Base-by-base conservation (phyloP, 2,888 invertebrate genomes). In the Crossocerus cetratus region DNA sequence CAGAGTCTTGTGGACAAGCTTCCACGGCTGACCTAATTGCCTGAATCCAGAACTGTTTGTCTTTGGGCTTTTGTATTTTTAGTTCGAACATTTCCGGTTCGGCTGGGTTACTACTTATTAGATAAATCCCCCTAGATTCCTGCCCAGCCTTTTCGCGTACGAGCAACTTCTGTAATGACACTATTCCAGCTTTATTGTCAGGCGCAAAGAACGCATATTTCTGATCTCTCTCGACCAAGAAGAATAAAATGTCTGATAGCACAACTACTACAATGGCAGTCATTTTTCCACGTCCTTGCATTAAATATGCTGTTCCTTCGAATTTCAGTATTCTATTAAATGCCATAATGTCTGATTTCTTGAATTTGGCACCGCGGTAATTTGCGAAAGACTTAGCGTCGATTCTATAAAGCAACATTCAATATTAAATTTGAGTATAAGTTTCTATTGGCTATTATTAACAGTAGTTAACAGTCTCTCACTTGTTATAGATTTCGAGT, bases 41-140 rank as follows among this genome's bases (percentile, higher is more conserved):
- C 86, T 95, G 94, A 88, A 98, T 97, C 98, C 98, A 98, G 13
- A 93, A 91, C 86, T 95, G 95, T 87, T 97, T 96, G 85, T 98
- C 97, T 90, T 97, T 96, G 42, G 97, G 97, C 77, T 96, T 94
- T 86, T 96, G 96, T 76, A 93, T 93, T 87, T 98, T 94, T 64
- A 99, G 91, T 89, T 98, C 98, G 89, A 98, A 98, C 98, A 99
- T 98, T 92, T 98, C 98, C 0, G 98, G 98, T 87, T 96, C 96
- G 3, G 94, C 93, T 3, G 97, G 96, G 86, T 97, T 97, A 81
- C 97, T 97, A 79, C 96, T 97, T 84, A 99, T 98, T 66, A 99
- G 93, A 91, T 98, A 98, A 85, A 99, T 94, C 0, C 97, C 97
- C 2, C 96, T 93, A 2, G 95, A 95, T n/a, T 95, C 94, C 86